Conservation (phyloP, 1,140 invertebrate species). For the Camponotus floridanus region DNA sequence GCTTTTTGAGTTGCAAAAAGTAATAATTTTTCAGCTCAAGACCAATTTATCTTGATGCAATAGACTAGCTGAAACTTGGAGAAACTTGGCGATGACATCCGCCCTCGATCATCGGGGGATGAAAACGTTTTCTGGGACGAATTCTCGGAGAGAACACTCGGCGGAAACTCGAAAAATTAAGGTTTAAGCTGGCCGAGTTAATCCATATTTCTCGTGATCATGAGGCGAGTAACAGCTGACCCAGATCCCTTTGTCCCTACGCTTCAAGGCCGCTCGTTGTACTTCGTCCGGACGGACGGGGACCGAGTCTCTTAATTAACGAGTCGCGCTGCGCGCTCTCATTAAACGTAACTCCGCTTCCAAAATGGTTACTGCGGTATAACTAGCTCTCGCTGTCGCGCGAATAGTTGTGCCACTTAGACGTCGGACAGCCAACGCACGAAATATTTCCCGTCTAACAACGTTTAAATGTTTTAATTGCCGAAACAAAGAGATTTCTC, state of each 20-base stretch:
- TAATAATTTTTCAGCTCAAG: not conserved
- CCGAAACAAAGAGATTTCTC: not conserved
- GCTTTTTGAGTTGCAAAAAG: not conserved
- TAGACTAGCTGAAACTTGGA: not conserved
- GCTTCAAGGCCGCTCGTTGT: conserved; percentile 57
- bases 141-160: conserved; percentile 1
- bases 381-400: conserved; percentile 4
- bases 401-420: conserved; percentile 37
- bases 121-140: conserved; percentile 29
- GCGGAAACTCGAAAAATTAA: conserved; percentile 51
- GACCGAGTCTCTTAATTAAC: conserved; percentile 59
- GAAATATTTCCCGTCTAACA: not conserved
- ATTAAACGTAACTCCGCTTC: conserved; percentile 28
- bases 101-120: conserved; percentile 12
- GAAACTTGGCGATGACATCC: not conserved
- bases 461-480: not conserved
- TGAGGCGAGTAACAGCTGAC: conserved; percentile 61
- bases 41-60: not conserved
- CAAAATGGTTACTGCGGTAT: conserved; percentile 24
- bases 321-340: conserved; percentile 26
- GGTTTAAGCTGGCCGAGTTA: conserved; percentile 49
- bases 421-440: not conserved
- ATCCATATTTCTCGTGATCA: conserved; percentile 61
- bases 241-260: conserved; percentile 60
- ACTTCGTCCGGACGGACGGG: conserved; percentile 11